phyloP scores from a whole-genome alignment of 2,113 vertebrate genomes.

The Sinosuthora webbiana region DNA sequence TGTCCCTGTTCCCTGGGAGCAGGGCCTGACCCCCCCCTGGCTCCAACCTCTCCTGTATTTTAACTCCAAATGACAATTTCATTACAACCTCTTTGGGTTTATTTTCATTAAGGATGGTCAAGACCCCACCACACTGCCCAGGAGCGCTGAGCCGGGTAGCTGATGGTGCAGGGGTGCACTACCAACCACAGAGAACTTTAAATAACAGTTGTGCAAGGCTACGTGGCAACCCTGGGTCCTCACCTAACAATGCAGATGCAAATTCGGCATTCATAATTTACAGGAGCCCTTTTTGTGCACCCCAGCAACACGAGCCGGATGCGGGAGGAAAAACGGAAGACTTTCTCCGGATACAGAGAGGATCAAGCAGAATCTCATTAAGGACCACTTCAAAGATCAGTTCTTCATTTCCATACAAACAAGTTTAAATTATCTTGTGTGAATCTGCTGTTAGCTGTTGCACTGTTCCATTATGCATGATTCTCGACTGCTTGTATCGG shows the following conservation, averaged over 20 bases:
- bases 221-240: neutral
- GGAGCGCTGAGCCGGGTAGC: neutral
- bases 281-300: constrained; percentile 52
- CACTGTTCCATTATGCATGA: constrained; percentile 82
- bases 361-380: constrained; percentile 82
- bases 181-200: neutral
- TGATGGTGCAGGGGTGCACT: neutral
- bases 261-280: constrained; percentile 75
- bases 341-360: constrained; percentile 73
- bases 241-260: constrained; percentile 56
- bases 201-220: neutral
- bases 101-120: neutral
- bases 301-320: constrained; percentile 66
- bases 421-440: constrained; percentile 80
- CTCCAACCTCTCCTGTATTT: neutral
- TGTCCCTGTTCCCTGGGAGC: neutral
- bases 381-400: constrained; percentile 79
- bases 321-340: constrained; percentile 54
- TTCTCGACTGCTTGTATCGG: constrained; percentile 65
- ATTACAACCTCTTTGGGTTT: neutral
- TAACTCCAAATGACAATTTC: neutral
- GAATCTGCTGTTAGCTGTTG: constrained; percentile 77
- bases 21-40: fast-evolving
- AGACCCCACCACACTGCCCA: neutral
- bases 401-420: constrained; percentile 83